Evolutionary conservation across 2,797 vertebrate genomes (phyloP), one percentile per base, ranked within the genome.

Genomic region (Nannoperca australis): DNA sequence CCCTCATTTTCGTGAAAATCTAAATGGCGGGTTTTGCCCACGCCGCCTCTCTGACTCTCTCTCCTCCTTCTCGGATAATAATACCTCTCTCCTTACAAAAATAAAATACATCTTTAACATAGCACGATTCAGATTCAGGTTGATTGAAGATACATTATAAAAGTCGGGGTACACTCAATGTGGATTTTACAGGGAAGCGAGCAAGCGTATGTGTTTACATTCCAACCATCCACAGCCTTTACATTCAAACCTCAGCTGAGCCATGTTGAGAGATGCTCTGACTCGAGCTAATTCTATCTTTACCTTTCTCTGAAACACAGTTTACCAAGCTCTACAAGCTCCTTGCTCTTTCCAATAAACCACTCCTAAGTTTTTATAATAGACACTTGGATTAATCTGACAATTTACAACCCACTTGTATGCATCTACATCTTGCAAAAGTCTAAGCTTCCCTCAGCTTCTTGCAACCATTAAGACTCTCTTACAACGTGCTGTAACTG

Each of bases 11-110:
- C 79, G 34, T 76, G 0, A 78, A 81, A 89, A 85, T 88, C 76
- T 82, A 85, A 86, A 92, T 85, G 85, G 85, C 79, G 79, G 87
- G 40, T 88, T 78, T 78, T 75, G 65, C 75, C 76, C 68, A 64
- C 45, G 3, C 65, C 34, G 22, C 82, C 73, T 62, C 69, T 68
- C 78, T 17, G 32, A 73, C 66, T 59, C 59, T 55, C 34, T 22
- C 61, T 49, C 65, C 66, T 56, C 78, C 62, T 50, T 49, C 84
- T 89, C 81, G 61, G 55, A 40, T 38, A 85, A 89, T 85, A 88
- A 75, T 70, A 76, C 77, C 80, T 73, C 73, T 78, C 63, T 79
- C 79, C 79, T 90, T 94, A 94, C 81, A 95, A 95, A 95, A 94
- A 95, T 93, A 95, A 95, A 92, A 93, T 34, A 73, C 67, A 77